These are phyloP conservation scores for Drosophila seguyi DNA, from an alignment of 1,140 invertebrate species.

Conservation along the genomic window DNA sequence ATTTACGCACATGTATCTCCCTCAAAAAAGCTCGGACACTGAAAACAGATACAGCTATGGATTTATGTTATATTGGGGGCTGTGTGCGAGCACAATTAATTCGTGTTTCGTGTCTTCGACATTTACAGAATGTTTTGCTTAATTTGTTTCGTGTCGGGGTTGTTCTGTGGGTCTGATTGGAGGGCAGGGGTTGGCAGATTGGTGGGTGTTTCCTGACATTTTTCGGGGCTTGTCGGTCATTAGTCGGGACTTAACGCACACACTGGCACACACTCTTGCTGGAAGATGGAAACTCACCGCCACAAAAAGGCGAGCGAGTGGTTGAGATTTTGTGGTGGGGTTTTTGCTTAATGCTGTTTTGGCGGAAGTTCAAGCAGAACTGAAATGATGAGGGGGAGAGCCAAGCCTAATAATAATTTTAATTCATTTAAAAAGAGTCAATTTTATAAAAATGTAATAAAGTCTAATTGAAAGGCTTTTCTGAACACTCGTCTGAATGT, in stretches of 20 bases:
- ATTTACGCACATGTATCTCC: constrained; percentile 70
- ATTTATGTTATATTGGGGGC: constrained; percentile 28
- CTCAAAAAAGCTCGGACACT: constrained; percentile 23
- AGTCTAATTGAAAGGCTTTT: too few species aligned
- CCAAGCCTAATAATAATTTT: not conserved
- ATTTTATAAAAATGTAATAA: too few species aligned
- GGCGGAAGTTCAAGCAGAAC: constrained; percentile 11
- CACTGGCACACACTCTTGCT: constrained; percentile 8
- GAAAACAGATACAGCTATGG: constrained; percentile 5
- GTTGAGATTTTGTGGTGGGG: constrained; percentile 14
- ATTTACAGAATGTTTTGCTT: constrained; percentile 83
- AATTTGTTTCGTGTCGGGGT: constrained; percentile 69
- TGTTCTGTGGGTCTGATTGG: not conserved
- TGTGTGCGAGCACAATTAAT: constrained; percentile 64
- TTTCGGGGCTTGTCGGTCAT: constrained; percentile 78
- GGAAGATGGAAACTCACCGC: constrained; percentile 18
- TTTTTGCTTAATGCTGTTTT: not conserved
- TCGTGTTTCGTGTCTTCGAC: constrained; percentile 70
- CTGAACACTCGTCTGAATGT: too few species aligned
- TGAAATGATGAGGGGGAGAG: constrained; percentile 1
- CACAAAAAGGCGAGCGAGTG: constrained; percentile 47
- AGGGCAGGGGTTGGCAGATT: constrained; percentile 14
- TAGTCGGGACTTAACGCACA: constrained; percentile 71
- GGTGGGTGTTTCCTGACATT: constrained; percentile 79
- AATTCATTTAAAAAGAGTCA: not conserved